Conservation (phyloP, 2,113 vertebrate species). For the Phyllostomus hastatus region DNA sequence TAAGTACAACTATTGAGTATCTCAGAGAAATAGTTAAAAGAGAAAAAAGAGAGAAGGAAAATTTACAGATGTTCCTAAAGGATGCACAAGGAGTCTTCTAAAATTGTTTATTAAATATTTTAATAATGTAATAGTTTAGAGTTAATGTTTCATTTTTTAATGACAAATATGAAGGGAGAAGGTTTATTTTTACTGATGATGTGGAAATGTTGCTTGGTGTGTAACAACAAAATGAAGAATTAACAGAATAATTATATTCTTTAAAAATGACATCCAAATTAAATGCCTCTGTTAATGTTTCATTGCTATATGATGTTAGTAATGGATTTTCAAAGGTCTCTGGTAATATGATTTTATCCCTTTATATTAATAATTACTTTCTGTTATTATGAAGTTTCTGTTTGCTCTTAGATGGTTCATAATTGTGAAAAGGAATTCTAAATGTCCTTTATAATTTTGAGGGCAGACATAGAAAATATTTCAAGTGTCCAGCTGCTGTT, state of each 20-base stretch:
- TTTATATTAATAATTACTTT: background rate
- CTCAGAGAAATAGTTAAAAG: background rate
- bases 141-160: background rate
- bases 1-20: background rate
- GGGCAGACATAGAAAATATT: background rate
- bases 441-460: background rate
- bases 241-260: conserved; percentile 3
- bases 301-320: conserved; percentile 1
- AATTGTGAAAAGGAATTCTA: background rate
- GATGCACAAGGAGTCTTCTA: background rate
- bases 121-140: conserved; percentile 10
- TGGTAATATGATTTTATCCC: background rate
- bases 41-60: background rate
- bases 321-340: background rate
- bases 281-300: background rate
- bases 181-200: background rate
- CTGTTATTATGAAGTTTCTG: background rate
- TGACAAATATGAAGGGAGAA: background rate
- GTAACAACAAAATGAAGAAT: background rate
- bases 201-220: conserved; percentile 2
- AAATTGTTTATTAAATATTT: conserved; percentile 39
- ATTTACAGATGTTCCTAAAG: background rate
- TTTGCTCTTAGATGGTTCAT: background rate
- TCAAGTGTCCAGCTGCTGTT: background rate
- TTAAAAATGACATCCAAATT: conserved; percentile 31